Conservation (phyloP, 2,113 vertebrate species). For the Podarcis raffonei region DNA sequence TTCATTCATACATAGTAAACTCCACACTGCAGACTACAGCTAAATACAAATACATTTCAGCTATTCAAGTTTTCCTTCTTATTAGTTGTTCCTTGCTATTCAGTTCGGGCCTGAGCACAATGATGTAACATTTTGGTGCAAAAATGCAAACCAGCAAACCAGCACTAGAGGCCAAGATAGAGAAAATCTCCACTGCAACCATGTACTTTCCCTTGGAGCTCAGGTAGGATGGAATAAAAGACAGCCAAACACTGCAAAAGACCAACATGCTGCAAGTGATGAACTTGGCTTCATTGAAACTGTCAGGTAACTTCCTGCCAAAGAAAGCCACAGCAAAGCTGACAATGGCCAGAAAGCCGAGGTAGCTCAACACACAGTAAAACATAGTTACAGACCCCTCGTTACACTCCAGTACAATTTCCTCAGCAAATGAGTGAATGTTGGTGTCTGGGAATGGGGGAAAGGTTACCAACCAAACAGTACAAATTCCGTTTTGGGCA, state of each 20-base stretch:
- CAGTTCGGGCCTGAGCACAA: neutral
- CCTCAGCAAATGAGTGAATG: neutral
- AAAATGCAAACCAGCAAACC: neutral
- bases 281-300: constrained; percentile 4
- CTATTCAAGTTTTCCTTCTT: neutral
- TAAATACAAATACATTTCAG: neutral
- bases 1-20: too few relatives aligned
- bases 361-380: neutral
- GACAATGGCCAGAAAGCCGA: neutral
- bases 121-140: neutral
- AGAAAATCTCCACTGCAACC: neutral
- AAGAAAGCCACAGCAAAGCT: neutral
- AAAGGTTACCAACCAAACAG: neutral
- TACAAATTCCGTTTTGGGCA: neutral
- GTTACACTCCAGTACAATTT: constrained; percentile 7
- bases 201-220: neutral
- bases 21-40: too few relatives aligned
- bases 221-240: constrained; percentile 4
- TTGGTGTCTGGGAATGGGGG: neutral
- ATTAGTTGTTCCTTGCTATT: neutral
- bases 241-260: neutral
- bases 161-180: neutral
- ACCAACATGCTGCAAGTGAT: constrained; percentile 10
- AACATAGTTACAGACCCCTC: neutral
- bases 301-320: neutral